A percentile compares a stretch with the other conserved stretches of the same genome.
Conservation (phyloP, 2,797 vertebrate genomes). For the Hypotaenidia philippensis region DNA sequence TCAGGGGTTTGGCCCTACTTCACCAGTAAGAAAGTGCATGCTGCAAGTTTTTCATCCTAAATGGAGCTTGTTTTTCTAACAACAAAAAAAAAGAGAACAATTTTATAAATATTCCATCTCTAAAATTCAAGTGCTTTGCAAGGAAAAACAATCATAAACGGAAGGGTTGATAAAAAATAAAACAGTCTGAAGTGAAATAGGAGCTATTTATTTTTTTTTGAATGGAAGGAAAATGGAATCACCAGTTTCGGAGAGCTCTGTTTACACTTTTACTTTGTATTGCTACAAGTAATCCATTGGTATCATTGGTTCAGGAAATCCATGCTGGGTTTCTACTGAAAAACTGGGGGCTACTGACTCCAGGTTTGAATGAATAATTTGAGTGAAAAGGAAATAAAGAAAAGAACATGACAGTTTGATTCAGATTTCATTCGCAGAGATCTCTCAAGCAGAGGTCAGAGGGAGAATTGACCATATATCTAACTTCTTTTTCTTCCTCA, state of each 20-base stretch:
- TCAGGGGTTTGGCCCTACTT: not conserved
- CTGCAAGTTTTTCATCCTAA: not conserved
- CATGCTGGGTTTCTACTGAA: not conserved
- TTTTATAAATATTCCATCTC: not conserved
- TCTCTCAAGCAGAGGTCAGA: not conserved
- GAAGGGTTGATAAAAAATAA: not conserved
- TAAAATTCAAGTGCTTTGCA: not conserved
- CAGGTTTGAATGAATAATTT: not conserved
- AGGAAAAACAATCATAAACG: not conserved
- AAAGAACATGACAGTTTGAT: not conserved
- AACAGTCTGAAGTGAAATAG: not conserved
- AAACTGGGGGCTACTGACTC: not conserved
- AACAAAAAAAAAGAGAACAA: too few relatives aligned
- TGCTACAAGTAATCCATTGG: not conserved
- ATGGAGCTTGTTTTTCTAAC: not conserved
- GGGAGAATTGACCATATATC: not conserved
- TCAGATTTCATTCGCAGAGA: not conserved
- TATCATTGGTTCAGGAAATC: not conserved
- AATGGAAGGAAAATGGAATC: not conserved
- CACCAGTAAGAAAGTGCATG: not conserved
- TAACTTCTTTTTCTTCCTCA: not conserved
- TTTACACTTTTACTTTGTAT: not conserved
- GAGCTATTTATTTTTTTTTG: not conserved
- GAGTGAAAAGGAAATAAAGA: not conserved
- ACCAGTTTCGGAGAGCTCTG: not conserved